Conservation (phyloP, 1,140 invertebrate species). For the Drosophila tristis region DNA sequence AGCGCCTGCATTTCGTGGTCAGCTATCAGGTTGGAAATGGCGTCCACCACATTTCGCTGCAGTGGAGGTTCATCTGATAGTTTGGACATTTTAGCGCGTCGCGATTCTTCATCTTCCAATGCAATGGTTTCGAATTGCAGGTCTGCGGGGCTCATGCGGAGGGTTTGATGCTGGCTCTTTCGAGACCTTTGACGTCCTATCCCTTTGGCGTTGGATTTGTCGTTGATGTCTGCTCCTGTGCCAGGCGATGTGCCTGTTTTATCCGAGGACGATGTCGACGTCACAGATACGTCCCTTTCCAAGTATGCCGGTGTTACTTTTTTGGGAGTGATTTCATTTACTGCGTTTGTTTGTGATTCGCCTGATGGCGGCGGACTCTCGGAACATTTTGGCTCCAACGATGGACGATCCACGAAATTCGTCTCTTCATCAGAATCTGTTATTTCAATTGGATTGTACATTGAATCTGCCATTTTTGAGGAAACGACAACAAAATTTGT, state of each 20-base stretch:
- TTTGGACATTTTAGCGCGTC: background rate
- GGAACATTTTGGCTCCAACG: background rate
- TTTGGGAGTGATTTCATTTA: conserved; percentile 31
- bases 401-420: background rate
- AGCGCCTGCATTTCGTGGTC: conserved; percentile 28
- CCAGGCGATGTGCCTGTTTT: conserved; percentile 7
- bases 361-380: conserved; percentile 1
- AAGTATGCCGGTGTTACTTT: background rate
- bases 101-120: conserved; percentile 3
- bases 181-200: conserved; percentile 43
- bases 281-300: background rate
- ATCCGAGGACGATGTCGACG: background rate
- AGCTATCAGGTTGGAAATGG: conserved; percentile 30
- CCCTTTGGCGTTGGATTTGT: background rate
- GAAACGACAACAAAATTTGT: no score
- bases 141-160: conserved; percentile 49
- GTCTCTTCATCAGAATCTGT: conserved; percentile 63
- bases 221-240: background rate
- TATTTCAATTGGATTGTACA: conserved; percentile 56
- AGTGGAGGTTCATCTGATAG: background rate
- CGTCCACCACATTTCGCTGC: background rate
- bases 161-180: conserved; percentile 55
- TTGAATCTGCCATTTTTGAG: no score
- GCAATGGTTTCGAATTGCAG: conserved; percentile 56
- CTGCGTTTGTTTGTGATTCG: background rate